Evolutionary conservation across 2,888 invertebrate genomes (phyloP), one percentile per base, ranked within the genome.

Genomic region (Rosalia funebris): DNA sequence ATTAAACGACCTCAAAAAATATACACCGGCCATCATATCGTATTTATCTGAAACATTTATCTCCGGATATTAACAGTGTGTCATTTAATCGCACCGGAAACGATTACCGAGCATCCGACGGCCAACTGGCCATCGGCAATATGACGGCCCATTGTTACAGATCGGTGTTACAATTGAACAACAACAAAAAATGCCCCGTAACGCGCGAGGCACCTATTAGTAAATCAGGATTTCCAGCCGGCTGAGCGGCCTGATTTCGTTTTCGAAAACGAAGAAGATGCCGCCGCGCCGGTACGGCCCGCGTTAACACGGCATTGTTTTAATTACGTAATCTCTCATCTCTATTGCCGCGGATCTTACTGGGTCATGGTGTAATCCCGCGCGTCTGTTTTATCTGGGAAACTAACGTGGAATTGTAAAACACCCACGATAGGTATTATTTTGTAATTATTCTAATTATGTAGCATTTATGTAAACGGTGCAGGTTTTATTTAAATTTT

Each of bases 211-310:
- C 19, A 16, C 7, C 9, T 46, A 25, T 50, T 39, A 15, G 39
- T 15, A 50, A 70, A 64, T 66, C 67, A 65, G 76, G 76, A 76
- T 72, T 72, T 68, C 66, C 72, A 71, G 71, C 71, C 64, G 72
- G 75, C 53, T 74, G 71, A 63, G 58, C 66, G 63, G 67, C 69
- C 69, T 70, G 71, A 73, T 73, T 72, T 63, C 54, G 68, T 69
- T 68, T 72, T 71, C 68, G 66, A 65, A 68, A 71, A 71, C 55
- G 57, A 61, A 66, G 65, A 69, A 47, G 65, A n/a, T n/a, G n/a
- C n/a, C 58, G 65, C 68, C 47, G 65, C 58, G 55, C n/a, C 36
- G 37, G 48, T 63, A 57, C 25, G 12, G 39, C 25, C 20, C 39
- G 39, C 12, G 14, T 15, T 39, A 39, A 39, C 50, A 50, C 39